Base-by-base conservation (phyloP, 2,113 vertebrate genomes). In the Ariopsis seemanni region DNA sequence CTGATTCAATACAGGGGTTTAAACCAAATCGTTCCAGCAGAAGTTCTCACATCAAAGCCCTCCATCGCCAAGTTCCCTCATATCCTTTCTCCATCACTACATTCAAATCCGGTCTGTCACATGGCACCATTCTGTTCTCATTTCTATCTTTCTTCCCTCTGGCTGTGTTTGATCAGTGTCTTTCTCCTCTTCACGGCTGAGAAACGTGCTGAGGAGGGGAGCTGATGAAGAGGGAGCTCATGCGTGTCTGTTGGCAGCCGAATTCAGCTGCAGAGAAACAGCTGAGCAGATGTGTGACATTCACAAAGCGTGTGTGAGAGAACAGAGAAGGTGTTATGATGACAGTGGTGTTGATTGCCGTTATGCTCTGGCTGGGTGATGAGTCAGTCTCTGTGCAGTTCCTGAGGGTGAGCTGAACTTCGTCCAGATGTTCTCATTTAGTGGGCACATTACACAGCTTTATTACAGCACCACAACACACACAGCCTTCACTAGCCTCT, bases 291-390 rank as follows among this genome's bases (percentile, higher is more conserved):
- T 69, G 74, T 88, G 87, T 58, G 71, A 88, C 84, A 71, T 88
- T 71, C 65, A 50, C 65, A 63, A 79, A 10, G 84, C 27, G 89
- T 63, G 78, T 90, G 82, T 75, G 92, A 87, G 48, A 79, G 60
- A 20, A 75, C 72, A 85, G 48, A 71, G 79, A 71, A 25, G 79
- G 86, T 88, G 20, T 72, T 89, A 77, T 83, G 81, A 34, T 88
- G 88, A 83, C 90, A 85, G 90, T 65, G 86, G 89, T 72, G 85
- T 48, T 89, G 91, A 91, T 83, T 92, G 89, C 83, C 25, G 50
- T 42, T 71, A 86, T 63, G 60, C 57, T 9, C 10, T 72, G 85
- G 58, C 60, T 42, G 0, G 3, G 62, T 80, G 77, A 86, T 81
- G 85, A 78, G 60, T 78, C 34, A 65, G 57, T 22, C 48, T 27